Evolutionary conservation across 2,797 vertebrate species (phyloP).

Genomic region (Platalea minor): DNA sequence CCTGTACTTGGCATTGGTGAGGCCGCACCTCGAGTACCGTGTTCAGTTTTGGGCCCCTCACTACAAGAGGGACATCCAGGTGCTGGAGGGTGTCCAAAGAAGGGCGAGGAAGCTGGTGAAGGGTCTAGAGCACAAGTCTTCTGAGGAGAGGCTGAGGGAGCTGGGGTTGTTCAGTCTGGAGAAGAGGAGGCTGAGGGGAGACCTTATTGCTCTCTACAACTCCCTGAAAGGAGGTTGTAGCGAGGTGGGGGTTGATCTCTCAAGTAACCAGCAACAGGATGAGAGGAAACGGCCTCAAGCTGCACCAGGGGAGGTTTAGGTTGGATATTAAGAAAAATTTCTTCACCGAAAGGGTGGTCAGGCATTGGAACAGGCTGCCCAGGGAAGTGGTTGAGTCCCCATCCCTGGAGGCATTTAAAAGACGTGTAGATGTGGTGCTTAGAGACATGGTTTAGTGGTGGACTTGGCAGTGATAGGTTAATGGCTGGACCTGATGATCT

Average conservation of each 20-base stretch:
- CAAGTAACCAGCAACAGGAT: neutral
- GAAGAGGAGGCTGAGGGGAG: neutral
- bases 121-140: neutral
- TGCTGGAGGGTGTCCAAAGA: neutral
- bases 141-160: neutral
- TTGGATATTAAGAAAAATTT: neutral
- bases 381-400: neutral
- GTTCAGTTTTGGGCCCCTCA: neutral
- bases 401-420: neutral
- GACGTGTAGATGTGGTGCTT: fast-evolving
- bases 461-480: neutral
- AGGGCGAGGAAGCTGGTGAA: neutral
- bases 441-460: neutral
- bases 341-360: neutral
- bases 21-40: fast-evolving
- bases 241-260: fast-evolving
- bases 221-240: neutral
- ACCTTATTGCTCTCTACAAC: neutral
- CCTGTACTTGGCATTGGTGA: neutral
- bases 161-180: neutral
- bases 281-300: neutral
- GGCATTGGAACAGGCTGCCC: neutral
- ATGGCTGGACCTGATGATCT: neutral
- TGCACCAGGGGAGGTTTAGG: neutral
- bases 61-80: neutral